A percentile compares a stretch with the other conserved stretches of the same genome.
phyloP scores from a whole-genome alignment of 2,797 vertebrate genomes.

The Hoplostethus atlanticus region DNA sequence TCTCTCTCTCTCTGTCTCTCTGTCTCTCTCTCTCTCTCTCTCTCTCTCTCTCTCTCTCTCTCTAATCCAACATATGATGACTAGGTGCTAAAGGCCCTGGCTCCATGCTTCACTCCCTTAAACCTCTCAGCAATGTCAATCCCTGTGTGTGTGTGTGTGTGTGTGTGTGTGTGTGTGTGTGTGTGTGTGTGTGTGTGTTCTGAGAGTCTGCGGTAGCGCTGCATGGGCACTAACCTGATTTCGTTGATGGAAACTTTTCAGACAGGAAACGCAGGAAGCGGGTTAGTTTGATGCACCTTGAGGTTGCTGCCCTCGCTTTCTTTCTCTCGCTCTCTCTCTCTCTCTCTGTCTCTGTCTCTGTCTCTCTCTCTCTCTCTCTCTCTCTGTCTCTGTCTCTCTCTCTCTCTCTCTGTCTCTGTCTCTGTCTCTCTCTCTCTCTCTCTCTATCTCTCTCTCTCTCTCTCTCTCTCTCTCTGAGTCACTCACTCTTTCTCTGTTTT shows the following conservation, averaged over 20 bases:
- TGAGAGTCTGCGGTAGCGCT: conserved; percentile 1
- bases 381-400: too few relatives aligned
- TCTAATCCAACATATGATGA: neutral
- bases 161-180: neutral
- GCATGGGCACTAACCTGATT: conserved; percentile 27
- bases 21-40: too few relatives aligned
- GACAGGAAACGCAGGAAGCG: conserved; percentile 23
- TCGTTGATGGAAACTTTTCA: conserved; percentile 24
- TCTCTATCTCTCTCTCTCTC: too few relatives aligned
- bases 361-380: too few relatives aligned
- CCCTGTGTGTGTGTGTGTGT: neutral
- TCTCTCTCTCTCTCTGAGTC: too few relatives aligned
- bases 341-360: neutral
- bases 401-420: too few relatives aligned
- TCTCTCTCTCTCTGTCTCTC: too few relatives aligned
- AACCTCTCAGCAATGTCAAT: neutral
- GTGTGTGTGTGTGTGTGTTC: neutral
- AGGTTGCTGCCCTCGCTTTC: neutral
- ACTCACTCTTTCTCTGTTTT: too few relatives aligned
- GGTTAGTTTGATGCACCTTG: conserved; percentile 2
- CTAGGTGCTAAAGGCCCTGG: neutral
- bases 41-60: neutral
- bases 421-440: too few relatives aligned
- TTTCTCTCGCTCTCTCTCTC: neutral
- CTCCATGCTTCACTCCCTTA: neutral